A percentile compares a stretch with the other conserved stretches of the same genome.
Evolutionary conservation across 2,888 invertebrate species (phyloP).

Genomic region (Leptinotarsa peninsularis): DNA sequence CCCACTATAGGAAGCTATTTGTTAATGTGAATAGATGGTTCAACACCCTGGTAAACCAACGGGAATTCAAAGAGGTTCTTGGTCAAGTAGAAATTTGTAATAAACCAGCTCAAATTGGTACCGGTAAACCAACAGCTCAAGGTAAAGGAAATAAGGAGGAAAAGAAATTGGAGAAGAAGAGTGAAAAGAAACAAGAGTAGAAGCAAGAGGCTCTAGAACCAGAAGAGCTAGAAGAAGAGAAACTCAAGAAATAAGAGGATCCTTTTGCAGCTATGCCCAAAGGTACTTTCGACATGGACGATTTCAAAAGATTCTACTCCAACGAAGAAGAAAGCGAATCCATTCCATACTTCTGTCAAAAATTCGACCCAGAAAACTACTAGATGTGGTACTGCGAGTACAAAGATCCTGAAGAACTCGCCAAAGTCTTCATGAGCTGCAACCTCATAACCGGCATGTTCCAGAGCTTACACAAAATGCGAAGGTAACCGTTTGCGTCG

Average conservation of each 20-base stretch:
- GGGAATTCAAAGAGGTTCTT: slow-evolving; percentile 81
- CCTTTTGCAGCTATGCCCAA: slow-evolving; percentile 1
- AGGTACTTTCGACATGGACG: slow-evolving; percentile 91
- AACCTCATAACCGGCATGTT: slow-evolving; percentile 98
- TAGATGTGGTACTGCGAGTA: slow-evolving; percentile 98
- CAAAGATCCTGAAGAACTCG: slow-evolving; percentile 92
- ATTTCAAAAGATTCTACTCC: slow-evolving; percentile 96
- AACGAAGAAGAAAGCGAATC: slow-evolving; percentile 95
- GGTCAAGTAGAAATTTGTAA: slow-evolving; percentile 79
- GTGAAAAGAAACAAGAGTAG: slow-evolving; percentile 4
- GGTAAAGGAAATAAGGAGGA: slow-evolving; percentile 8
- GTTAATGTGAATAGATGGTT: slow-evolving; percentile 94
- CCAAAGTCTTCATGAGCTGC: slow-evolving; percentile 89
- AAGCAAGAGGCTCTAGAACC: background rate
- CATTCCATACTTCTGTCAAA: slow-evolving; percentile 97
- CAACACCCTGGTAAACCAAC: slow-evolving; percentile 88
- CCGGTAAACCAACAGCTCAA: background rate
- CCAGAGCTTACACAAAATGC: slow-evolving; percentile 97
- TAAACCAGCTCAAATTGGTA: slow-evolving; percentile 75
- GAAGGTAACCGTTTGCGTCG: slow-evolving; percentile 95
- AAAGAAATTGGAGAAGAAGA: slow-evolving; percentile 2
- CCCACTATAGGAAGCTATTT: too few relatives aligned
- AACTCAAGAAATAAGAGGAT: slow-evolving; percentile 9
- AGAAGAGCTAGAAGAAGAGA: slow-evolving; percentile 3
- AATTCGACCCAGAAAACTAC: slow-evolving; percentile 95